Conservation (phyloP, 2,113 vertebrate genomes). For the Scopus umbretta region DNA sequence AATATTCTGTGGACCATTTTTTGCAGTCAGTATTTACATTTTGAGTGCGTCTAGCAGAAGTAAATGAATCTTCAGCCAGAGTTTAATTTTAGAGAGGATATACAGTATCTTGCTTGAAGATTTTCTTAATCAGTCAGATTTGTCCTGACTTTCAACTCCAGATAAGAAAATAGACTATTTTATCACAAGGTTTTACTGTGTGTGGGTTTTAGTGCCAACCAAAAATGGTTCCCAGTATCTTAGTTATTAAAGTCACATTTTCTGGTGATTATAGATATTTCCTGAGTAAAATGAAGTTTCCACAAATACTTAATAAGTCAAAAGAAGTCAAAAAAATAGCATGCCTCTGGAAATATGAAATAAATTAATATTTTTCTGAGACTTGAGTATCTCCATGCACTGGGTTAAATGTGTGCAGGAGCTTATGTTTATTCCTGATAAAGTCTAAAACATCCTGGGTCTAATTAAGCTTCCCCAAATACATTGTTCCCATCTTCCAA, state of each 20-base stretch:
- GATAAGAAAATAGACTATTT: slow-evolving; percentile 61
- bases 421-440: slow-evolving; percentile 1
- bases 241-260: slow-evolving; percentile 71
- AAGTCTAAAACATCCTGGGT: not conserved
- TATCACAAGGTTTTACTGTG: slow-evolving; percentile 47
- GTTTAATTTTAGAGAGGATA: slow-evolving; percentile 69
- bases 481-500: not conserved
- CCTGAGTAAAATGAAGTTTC: slow-evolving; percentile 69
- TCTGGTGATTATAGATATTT: slow-evolving; percentile 62
- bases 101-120: slow-evolving; percentile 51
- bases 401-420: not conserved
- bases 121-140: slow-evolving; percentile 65
- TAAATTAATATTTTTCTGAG: slow-evolving; percentile 37
- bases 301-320: slow-evolving; percentile 59
- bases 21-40: not conserved
- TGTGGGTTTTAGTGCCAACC: slow-evolving; percentile 38
- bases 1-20: not conserved
- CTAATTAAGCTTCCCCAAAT: not conserved
- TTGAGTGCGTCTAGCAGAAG: not conserved
- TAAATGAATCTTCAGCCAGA: slow-evolving; percentile 19
- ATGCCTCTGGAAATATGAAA: slow-evolving; percentile 37
- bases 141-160: slow-evolving; percentile 68
- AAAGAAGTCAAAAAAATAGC: slow-evolving; percentile 44
- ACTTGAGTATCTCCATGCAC: not conserved
- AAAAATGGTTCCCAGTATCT: slow-evolving; percentile 55